Evolutionary conservation across 2,797 vertebrate species (phyloP), one percentile per base, ranked within the genome.

Genomic region (Discoglossus pictus): DNA sequence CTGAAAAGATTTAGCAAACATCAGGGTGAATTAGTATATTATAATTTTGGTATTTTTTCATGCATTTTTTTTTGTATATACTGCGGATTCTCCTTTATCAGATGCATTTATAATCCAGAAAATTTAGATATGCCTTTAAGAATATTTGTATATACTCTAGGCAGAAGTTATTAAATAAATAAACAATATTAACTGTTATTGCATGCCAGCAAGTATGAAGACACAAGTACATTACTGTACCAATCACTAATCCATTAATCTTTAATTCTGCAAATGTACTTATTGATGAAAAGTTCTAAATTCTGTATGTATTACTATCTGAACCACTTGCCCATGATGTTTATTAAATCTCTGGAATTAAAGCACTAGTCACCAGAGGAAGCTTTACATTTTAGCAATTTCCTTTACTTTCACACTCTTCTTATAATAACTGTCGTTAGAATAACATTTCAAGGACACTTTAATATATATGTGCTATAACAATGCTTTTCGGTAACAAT

Each of bases 401-500:
- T 56, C 35, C 35, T 56, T 48, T 16, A 58, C 20, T 20, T 17
- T 59, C 24, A 27, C 4, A 12, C 13, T 43, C 7, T 59, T 3
- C 24, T 59, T 39, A 43, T 48, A 58, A 58, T 63, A 63, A 34
- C 42, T 48, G 48, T 40, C 64, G 36, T 63, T 50, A 63, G 60
- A 51, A 55, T 51, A 35, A 34, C 24, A 64, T 56, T 59, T 59
- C 68, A 71, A 71, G 68, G 61, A 46, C 68, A 20, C 36, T 60
- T 25, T 44, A 34, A 20, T 24, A 58, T 44, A 50, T 70, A 50
- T 71, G 51, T 64, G 25, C 52, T 39, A 65, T 64, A 44, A 58
- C 60, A 50, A 70, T 60, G n/a, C 59, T 52, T 69, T 65, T 62
- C 17, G 36, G 40, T 58, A 46, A 58, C 44, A 70, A 71, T 65